These are phyloP conservation scores for Anthonomus grandis DNA, from an alignment of 1,140 invertebrate species.

Conservation along the genomic window DNA sequence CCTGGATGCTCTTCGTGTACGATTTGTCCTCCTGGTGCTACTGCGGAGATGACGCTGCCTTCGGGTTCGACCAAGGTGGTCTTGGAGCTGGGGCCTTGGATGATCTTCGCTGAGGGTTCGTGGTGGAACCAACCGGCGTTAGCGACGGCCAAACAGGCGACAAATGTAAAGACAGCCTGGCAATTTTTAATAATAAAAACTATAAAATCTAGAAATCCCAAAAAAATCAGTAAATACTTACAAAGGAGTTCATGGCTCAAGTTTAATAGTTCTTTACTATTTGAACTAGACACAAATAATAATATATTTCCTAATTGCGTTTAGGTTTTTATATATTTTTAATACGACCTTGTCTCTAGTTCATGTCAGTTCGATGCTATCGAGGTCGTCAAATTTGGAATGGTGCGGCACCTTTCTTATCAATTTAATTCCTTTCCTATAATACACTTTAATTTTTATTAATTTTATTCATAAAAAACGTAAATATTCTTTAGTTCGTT, in stretches of 20 bases:
- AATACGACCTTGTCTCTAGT: constrained; percentile 9
- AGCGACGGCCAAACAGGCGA: constrained; percentile 30
- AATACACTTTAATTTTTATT: no score
- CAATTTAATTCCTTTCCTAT: no score
- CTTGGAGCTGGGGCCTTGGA: constrained; percentile 35
- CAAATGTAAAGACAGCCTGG: constrained; percentile 28
- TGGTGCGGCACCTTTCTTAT: no score
- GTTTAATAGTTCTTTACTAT: no score
- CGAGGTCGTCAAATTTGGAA: neutral
- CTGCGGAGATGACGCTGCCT: no score
- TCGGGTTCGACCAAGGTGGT: constrained; percentile 30
- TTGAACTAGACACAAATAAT: constrained; percentile 14
- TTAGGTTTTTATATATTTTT: neutral
- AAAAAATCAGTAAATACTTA: no score
- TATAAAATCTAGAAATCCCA: no score
- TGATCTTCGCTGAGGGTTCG: constrained; percentile 22
- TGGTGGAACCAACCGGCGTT: constrained; percentile 24
- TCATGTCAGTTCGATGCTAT: neutral
- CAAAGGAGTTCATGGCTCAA: constrained; percentile 28
- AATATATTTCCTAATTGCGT: neutral
- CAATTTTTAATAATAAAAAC: no score
- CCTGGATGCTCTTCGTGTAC: constrained; percentile 30
- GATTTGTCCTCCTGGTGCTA: constrained; percentile 30
- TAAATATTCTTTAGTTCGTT: no score
- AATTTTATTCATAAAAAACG: no score